These are phyloP conservation scores for Caenorhabditis auriculariae DNA, from an alignment of 2,888 invertebrate genomes.

Conservation along the genomic window DNA sequence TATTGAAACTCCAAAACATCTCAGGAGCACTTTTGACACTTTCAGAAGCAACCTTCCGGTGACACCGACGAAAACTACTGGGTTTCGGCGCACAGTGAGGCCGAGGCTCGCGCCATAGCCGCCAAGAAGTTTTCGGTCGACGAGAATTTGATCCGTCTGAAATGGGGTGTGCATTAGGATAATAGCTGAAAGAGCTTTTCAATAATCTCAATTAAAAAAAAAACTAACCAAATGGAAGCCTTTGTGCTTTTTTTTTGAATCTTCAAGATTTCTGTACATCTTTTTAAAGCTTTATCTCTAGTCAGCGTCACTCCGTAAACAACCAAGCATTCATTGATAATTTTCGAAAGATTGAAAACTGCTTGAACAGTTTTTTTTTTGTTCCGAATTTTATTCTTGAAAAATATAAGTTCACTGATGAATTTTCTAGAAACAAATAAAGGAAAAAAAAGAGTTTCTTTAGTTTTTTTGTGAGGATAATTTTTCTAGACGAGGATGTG, in stretches of 20 bases:
- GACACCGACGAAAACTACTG: slow-evolving; percentile 66
- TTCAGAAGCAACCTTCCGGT: slow-evolving; percentile 6
- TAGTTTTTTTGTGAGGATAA: too few species aligned
- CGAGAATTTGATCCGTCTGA: slow-evolving; percentile 63
- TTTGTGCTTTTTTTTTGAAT: background rate
- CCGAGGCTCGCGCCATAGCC: slow-evolving; percentile 81
- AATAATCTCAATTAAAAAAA: too few species aligned
- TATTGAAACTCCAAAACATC: slow-evolving; percentile 1
- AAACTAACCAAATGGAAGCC: background rate
- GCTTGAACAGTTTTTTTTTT: too few species aligned
- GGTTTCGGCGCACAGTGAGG: slow-evolving; percentile 72
- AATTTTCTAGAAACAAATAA: background rate
- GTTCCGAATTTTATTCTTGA: background rate
- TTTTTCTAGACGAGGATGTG: slow-evolving; percentile 92
- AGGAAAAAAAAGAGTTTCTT: slow-evolving; percentile 5
- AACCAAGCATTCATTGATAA: too few species aligned
- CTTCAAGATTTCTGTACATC: background rate
- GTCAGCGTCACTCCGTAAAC: too few species aligned
- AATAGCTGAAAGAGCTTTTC: too few species aligned
- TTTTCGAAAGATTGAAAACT: too few species aligned
- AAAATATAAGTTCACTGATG: background rate
- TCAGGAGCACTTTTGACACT: background rate
- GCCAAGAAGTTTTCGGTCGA: slow-evolving; percentile 73
- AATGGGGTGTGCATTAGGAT: slow-evolving; percentile 62
- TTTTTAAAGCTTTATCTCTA: background rate